Evolutionary conservation across 2,797 vertebrate species (phyloP), one percentile per base, ranked within the genome.

Genomic region (Rhynchonycteris naso): DNA sequence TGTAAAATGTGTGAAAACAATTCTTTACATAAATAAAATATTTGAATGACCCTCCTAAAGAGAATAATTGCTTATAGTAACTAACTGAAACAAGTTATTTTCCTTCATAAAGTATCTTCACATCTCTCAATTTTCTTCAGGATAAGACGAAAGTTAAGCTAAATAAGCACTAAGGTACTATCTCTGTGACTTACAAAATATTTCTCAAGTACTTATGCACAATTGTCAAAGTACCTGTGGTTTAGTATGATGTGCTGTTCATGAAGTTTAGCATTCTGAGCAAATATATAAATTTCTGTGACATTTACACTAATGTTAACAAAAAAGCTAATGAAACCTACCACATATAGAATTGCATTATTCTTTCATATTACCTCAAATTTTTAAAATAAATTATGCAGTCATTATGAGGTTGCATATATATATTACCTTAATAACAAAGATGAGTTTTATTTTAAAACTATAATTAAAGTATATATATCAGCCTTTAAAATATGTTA

Each of bases 11-110:
- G 8, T 35, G 11, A 63, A 81, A 78, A 16, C 52, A 91, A 43
- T 35, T 78, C 71, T 78, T 92, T 65, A 7, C 54, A 78, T 58
- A 92, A 89, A 72, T 72, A 59, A 52, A 87, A 78, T 78, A 56
- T 61, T 89, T 74, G 10, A 61, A 7, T 79, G 65, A 80, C 78
- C 91, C 35, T 3, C 11, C 24, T 74, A 69, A 56, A 65, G 24
- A 30, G 3, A 82, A 89, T 76, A 81, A n/a, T 80, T 65, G 9
- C 13, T 56, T 33, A 65, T 56, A 79, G n/a, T 21, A 85, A 54
- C 1, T 47, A 28, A 54, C 35, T 24, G 7, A 84, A 83, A 74
- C 6, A 84, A 88, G 11, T 30, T 58, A 38, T 76, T 79, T 69
- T 52, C 14, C 0, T 80, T 43, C 12, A 35, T 12, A 91, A n/a